A percentile compares a stretch with the other conserved stretches of the same genome.
phyloP scores from a whole-genome alignment of 2,888 invertebrate genomes.

The Bunonema sp. region DNA sequence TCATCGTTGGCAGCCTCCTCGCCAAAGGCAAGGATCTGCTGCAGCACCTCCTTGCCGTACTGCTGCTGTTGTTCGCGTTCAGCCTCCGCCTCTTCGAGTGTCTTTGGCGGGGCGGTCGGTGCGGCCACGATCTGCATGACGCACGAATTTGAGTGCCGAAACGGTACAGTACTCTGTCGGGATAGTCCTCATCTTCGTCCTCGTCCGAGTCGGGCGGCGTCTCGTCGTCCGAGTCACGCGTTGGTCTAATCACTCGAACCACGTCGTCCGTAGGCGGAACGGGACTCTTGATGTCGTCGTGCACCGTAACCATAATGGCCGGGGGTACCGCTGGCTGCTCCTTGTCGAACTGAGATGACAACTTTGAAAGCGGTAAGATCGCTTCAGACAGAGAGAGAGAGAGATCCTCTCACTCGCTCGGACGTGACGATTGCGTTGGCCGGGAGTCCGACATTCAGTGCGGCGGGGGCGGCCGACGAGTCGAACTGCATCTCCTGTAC shows the following conservation, averaged over 20 bases:
- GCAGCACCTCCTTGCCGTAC: conserved; percentile 26
- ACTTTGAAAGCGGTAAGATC: no score
- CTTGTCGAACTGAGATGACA: no score
- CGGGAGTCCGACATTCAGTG: no score
- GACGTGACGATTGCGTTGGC: not conserved
- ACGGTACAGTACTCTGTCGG: conserved; percentile 13
- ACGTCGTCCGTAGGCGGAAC: no score
- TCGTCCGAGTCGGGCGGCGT: conserved; percentile 17
- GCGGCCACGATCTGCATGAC: conserved; percentile 24
- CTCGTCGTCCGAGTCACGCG: conserved; percentile 15
- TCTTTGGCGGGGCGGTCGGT: conserved; percentile 29
- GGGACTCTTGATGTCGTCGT: no score
- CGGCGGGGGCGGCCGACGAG: no score
- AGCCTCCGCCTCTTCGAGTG: conserved; percentile 25
- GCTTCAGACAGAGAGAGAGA: no score
- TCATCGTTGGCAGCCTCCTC: conserved; percentile 39
- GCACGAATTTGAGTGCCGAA: not conserved
- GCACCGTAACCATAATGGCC: conserved; percentile 16
- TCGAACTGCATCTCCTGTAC: conserved; percentile 10
- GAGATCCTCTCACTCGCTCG: no score
- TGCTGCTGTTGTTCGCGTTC: conserved; percentile 27
- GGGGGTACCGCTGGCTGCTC: no score
- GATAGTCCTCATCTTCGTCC: conserved; percentile 42
- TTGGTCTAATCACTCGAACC: no score
- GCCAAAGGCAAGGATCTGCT: conserved; percentile 39